Base-by-base conservation (phyloP, 53 echinoderm and acorn worm species). In the Arbacia lixula region DNA sequence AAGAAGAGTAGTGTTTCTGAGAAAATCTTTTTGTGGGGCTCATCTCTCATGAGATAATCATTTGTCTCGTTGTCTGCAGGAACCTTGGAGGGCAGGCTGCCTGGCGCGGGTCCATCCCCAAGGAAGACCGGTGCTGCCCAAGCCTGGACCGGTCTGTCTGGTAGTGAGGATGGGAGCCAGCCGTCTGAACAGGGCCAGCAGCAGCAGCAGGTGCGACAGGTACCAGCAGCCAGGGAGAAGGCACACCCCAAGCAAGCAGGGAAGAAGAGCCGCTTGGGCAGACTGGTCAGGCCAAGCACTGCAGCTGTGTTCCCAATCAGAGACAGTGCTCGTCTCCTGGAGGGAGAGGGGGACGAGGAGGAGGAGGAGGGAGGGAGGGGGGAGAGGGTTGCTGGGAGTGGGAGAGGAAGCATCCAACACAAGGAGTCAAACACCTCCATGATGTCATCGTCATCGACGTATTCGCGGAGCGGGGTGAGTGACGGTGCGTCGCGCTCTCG, bases 241-340 rank as follows among this genome's bases (percentile, higher is more conserved):
- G 12, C 72, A 41, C 41, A 12, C 21, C 39, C 10, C 25, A 79
- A 60, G 61, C 79, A 6, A 4, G 34, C 34, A 35, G 1, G 33
- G n/a, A 76, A 76, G 76, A 76, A 76, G 36, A 76, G 54, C 22
- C 17, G 53, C 10, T 21, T 79, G 28, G 22, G 35, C 21, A 79
- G 46, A 30, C 4, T 79, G 22, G 40, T 61, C 22, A 36, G 79
- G 17, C 79, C 79, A 2, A 60, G 60, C 27, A 79, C 79, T 25
- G 79, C 79, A 26, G 79, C 79, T 60, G 79, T 79, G 38, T 79
- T 79, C 40, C 79, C 79, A 8, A 29, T 60, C 40, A 79, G 79
- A 37, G 40, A 60, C 42, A 39, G 26, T 19, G 28, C 79, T 19
- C 39, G n/a, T 2, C 79, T 79, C 24, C 31, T 33, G 4, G 64